Evolutionary conservation across 2,797 vertebrate species (phyloP), one percentile per base, ranked within the genome.

Genomic region (Periophthalmus magnuspinnatus): DNA sequence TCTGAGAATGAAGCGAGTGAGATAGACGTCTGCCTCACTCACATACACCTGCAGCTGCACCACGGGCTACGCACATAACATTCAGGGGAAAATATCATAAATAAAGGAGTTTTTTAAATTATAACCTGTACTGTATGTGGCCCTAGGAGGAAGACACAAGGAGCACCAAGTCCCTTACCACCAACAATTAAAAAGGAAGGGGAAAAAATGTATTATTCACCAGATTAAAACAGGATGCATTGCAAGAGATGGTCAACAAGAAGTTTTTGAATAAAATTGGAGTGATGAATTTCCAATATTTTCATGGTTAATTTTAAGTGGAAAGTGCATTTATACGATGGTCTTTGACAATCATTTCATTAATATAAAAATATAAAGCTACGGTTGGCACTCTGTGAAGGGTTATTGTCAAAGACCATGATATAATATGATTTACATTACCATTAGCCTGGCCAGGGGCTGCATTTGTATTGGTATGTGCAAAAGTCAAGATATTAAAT

Each of bases 1-100:
- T 93, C 94, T 95, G 92, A 96, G 93, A 91, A 95, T 96, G 93
- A 95, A 93, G 74, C 94, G 94, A 81, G 94, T 95, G 88, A 96
- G 94, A 92, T 94, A 95, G 90, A 96, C 92, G 87, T 95, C 94
- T 71, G 90, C 94, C 86, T 96, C 94, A 81, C 84, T 93, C 90
- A 96, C 91, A 87, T 94, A 91, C 91, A 96, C 93, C 87, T 92
- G 93, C 88, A 96, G 89, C 93, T 93, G 95, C 90, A 96, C 92
- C 79, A 93, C 92, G 21, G 89, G 94, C 95, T 96, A 90, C 77
- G 57, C 70, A 72, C 75, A 61, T 73, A 56, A 68, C 63, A 72
- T 70, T 72, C 47, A 34, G 33, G 36, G 66, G 62, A 59, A 14
- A 0, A 19, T 13, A 55, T 11, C 9, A 13, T 21, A n/a, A 33